Conservation (phyloP, 2,113 vertebrate species). For the Leucoraja erinaceus region DNA sequence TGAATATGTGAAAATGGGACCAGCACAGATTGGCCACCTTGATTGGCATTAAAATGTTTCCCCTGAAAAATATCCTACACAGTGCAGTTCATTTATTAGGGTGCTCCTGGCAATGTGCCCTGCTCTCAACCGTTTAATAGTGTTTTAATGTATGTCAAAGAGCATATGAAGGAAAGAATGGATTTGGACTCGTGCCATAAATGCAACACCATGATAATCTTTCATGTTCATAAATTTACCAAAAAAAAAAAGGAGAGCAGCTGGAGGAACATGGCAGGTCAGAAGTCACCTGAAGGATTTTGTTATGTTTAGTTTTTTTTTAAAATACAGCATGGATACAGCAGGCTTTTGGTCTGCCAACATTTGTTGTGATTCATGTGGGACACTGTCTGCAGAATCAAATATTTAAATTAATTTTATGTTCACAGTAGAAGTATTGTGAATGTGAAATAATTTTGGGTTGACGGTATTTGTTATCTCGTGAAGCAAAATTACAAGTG, state of each 20-base stretch:
- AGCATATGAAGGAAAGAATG: not conserved
- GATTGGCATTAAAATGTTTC: not conserved
- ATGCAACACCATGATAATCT: not conserved
- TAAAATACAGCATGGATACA: too few relatives aligned
- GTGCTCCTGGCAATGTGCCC: not conserved
- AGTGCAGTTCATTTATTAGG: not conserved
- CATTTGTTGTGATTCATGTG: not conserved
- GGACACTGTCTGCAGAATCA: not conserved
- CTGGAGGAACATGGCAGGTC: too few relatives aligned
- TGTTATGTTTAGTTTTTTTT: too few relatives aligned
- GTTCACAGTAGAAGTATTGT: not conserved
- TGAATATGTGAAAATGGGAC: too few relatives aligned
- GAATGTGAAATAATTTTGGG: not conserved
- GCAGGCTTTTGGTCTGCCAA: not conserved
- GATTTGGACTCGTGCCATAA: not conserved
- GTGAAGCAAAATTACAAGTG: not conserved
- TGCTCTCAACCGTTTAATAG: not conserved
- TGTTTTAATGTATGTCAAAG: not conserved
- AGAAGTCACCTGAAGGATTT: not conserved
- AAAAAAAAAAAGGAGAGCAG: not conserved
- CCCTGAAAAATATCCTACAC: not conserved
- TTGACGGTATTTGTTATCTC: not conserved
- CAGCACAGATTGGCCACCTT: too few relatives aligned
- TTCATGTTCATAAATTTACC: not conserved
- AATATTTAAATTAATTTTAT: not conserved